Conservation (phyloP, 2,113 vertebrate genomes). For the Dasyurus viverrinus region DNA sequence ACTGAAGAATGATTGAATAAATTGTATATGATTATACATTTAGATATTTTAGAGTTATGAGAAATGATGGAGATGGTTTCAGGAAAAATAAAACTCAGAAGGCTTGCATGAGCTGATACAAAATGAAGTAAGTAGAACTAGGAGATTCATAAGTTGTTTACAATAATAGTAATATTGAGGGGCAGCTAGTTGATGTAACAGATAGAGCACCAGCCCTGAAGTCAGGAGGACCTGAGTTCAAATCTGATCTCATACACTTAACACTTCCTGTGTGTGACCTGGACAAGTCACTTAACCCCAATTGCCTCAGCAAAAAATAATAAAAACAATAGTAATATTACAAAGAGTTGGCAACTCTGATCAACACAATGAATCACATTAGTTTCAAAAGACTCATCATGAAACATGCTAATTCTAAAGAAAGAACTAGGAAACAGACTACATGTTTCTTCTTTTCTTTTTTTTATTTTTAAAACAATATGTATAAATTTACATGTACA, state of each 20-base stretch:
- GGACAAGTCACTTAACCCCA: no score
- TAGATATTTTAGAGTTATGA: background rate
- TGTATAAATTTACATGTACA: background rate
- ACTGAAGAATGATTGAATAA: background rate
- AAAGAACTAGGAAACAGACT: background rate
- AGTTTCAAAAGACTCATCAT: background rate
- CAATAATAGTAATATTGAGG: background rate
- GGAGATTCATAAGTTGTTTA: background rate
- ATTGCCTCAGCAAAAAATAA: no score
- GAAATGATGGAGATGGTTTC: background rate
- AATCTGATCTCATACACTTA: no score
- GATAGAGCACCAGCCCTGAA: no score
- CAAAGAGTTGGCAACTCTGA: background rate
- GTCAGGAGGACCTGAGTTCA: no score
- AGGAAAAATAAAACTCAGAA: background rate
- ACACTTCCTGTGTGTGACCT: no score
- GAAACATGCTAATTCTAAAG: background rate
- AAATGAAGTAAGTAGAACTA: background rate
- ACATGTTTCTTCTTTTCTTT: background rate
- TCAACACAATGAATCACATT: background rate
- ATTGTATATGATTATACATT: background rate
- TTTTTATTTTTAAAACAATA: background rate
- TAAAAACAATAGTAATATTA: background rate
- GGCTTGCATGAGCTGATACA: background rate
- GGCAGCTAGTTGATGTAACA: no score